phyloP scores from a whole-genome alignment of 2,113 vertebrate genomes.

The Cyprinodon variegatus region DNA sequence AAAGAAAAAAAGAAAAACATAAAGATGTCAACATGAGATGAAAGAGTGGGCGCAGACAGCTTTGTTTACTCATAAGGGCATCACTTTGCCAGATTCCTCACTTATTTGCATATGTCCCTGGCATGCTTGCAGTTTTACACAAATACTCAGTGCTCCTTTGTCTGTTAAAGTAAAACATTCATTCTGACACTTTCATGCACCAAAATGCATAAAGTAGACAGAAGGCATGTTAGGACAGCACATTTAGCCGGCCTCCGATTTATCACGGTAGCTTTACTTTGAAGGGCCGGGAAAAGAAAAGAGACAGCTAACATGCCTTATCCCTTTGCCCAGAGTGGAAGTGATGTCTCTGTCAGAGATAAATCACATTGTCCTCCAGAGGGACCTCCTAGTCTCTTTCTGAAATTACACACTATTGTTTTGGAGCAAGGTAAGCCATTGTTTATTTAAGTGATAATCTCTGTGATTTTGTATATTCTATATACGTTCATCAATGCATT shows the following conservation, averaged over 20 bases:
- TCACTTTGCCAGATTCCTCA: slow-evolving; percentile 40
- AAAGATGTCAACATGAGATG: slow-evolving; percentile 26
- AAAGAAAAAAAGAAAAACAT: slow-evolving; percentile 10
- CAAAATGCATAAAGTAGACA: slow-evolving; percentile 7
- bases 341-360: slow-evolving; percentile 73
- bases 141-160: slow-evolving; percentile 14
- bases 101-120: slow-evolving; percentile 54
- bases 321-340: slow-evolving; percentile 60
- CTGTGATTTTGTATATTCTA: slow-evolving; percentile 34
- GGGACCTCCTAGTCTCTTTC: slow-evolving; percentile 62
- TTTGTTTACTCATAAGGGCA: slow-evolving; percentile 59
- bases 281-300: slow-evolving; percentile 58
- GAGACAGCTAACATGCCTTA: slow-evolving; percentile 65
- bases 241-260: slow-evolving; percentile 44
- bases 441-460: slow-evolving; percentile 58
- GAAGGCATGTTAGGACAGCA: slow-evolving; percentile 40
- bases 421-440: slow-evolving; percentile 42
- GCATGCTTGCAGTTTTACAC: slow-evolving; percentile 20
- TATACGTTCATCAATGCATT: slow-evolving; percentile 37
- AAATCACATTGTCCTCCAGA: slow-evolving; percentile 57
- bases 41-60: slow-evolving; percentile 34
- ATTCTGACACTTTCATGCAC: slow-evolving; percentile 10
- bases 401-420: slow-evolving; percentile 66
- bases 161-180: slow-evolving; percentile 26
- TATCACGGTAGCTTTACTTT: slow-evolving; percentile 72